Percentiles rank a stretch among this genome's conserved stretches.
Evolutionary conservation across 2,113 vertebrate genomes (phyloP).

Genomic region (Pluvianellus socialis): DNA sequence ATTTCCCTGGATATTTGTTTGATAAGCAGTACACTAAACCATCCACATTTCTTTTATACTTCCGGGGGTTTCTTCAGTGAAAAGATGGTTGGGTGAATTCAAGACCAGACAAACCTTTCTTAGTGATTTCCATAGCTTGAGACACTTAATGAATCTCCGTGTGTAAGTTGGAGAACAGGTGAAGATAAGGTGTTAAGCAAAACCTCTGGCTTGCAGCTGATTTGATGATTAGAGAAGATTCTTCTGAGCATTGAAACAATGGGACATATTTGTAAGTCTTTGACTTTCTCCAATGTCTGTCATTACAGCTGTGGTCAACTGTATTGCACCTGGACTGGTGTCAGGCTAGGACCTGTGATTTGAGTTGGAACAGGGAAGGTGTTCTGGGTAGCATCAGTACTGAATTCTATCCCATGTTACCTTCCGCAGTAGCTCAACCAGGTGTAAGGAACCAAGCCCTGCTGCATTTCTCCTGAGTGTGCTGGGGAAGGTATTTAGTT

Average conservation of each 20-base stretch:
- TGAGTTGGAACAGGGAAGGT: background rate
- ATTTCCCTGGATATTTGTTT: background rate
- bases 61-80: background rate
- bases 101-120: background rate
- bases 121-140: background rate
- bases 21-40: background rate
- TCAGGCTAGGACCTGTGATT: background rate
- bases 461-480: background rate
- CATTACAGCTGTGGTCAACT: background rate
- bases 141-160: background rate
- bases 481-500: background rate
- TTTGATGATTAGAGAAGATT: background rate
- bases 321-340: background rate
- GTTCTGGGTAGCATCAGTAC: background rate
- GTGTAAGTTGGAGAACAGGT: background rate
- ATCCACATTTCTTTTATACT: background rate
- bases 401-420: background rate
- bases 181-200: background rate
- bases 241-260: background rate
- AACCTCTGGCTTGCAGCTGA: background rate
- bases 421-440: background rate
- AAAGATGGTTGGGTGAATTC: background rate
- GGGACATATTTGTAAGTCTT: background rate
- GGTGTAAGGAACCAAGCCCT: background rate
- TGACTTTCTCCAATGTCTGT: background rate